Evolutionary conservation across 2,113 vertebrate species (phyloP).

Genomic region (Chinchilla lanigera): DNA sequence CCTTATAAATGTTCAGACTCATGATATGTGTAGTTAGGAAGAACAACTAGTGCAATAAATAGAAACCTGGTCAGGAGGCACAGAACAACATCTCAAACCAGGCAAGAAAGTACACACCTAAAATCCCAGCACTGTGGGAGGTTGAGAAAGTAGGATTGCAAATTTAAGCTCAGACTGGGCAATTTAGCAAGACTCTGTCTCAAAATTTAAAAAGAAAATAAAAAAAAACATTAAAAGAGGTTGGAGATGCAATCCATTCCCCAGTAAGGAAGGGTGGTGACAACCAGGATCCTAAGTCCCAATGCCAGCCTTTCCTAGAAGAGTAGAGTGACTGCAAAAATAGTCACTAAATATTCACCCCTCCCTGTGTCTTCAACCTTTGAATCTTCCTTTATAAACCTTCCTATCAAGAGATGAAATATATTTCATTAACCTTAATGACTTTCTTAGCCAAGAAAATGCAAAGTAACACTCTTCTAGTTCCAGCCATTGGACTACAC

Average conservation of each 20-base stretch:
- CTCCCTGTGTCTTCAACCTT: neutral
- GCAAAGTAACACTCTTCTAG: neutral
- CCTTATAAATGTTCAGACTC: neutral
- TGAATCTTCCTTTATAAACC: neutral
- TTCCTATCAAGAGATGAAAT: neutral
- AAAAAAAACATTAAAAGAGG: neutral
- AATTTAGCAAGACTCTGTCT: neutral
- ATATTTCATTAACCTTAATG: neutral
- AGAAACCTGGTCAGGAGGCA: neutral
- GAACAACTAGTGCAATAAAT: neutral
- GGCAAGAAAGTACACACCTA: neutral
- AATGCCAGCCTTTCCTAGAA: slow-evolving; percentile 3
- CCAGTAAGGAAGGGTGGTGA: neutral
- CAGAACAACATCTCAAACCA: neutral
- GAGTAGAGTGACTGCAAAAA: neutral
- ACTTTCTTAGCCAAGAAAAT: neutral
- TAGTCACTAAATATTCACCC: neutral
- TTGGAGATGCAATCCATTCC: neutral
- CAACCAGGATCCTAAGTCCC: neutral
- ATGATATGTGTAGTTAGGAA: neutral
- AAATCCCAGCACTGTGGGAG: neutral
- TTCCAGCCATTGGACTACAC: neutral
- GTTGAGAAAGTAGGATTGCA: neutral
- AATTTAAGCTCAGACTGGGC: neutral
- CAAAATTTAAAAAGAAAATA: neutral